Evolutionary conservation across 2,797 vertebrate species (phyloP), one percentile per base, ranked within the genome.

Genomic region (Enteromius viviparus): DNA sequence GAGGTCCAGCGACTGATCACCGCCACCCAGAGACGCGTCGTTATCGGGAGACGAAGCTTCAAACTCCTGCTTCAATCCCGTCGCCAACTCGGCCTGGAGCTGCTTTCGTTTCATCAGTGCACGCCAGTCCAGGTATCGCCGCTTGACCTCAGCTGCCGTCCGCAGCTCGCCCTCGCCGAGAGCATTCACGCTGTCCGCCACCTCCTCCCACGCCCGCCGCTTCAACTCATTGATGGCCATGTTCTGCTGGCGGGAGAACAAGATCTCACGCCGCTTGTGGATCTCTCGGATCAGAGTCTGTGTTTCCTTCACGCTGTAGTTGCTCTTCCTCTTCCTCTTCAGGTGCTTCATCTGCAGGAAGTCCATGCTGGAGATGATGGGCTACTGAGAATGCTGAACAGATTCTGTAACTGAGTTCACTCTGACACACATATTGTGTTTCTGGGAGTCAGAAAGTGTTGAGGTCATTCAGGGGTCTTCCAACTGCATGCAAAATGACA

Each of bases 211-310:
- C 76, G 96, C 96, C 65, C 97, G 97, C 53, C 97, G 94, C 88
- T 98, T 98, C 95, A 98, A 95, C 91, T 98, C 97, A 42, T 98
- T 98, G 89, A 97, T 97, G 49, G 97, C 97, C 19, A 96, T 97
- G 88, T 98, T 98, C 92, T 98, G 96, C 86, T 99, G 96, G 85
- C 96, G 96, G 10, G 97, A 98, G 88, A 98, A 98, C 87, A 97
- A 94, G 29, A 97, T 95, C 68, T 97, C 96, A 83, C 95, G 96
- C 81, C 96, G 94, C 90, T 97, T 97, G 83, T 97, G 96, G 85
- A 98, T 98, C 92, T 98, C 97, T 64, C 95, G 96, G 91, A 98
- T 96, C 80, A 98, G 96, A 29, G 95, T 96, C 89, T 98, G 96
- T 68, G 96, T 98, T 93, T 98, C 96, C 91, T 96, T 96, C 87